Base-by-base conservation (phyloP, 2,797 vertebrate species). In the Decapterus maruadsi region DNA sequence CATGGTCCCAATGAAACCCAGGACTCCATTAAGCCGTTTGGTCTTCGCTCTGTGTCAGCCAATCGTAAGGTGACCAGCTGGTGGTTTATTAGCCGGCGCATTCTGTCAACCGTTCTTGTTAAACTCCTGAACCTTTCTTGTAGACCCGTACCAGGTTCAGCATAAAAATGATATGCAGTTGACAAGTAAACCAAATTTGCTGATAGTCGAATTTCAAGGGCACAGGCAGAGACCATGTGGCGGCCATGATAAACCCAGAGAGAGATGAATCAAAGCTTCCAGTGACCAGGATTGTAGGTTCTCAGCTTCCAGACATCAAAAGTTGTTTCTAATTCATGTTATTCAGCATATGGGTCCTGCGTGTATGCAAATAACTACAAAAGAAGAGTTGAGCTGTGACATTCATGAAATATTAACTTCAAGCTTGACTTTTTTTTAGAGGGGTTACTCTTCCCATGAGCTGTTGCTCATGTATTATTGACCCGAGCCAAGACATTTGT, bases 321-420 rank as follows among this genome's bases (percentile, higher is more conserved):
- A 78, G 50, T 63, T 71, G 61, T 79, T 85, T 89, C 85, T 71
- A 72, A 81, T 70, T 68, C 62, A 74, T 63, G 3, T 59, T 72
- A 75, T 80, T 88, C 72, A 64, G 68, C 58, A 78, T 51, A 75
- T 82, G 75, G 76, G 67, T 48, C 68, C 67, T 83, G 42, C 61
- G 45, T 85, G 77, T 68, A 78, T 87, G 83, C 13, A 75, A 60
- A 65, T 80, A 80, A 86, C 61, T 83, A 81, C 67, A 89, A 86
- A 87, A 82, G 73, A 74, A 87, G 69, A 92, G 70, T 67, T 88
- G 77, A 89, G 80, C 82, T 89, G 84, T 89, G 90, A 83, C 82
- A 80, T 87, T 77, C 53, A 86, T 90, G 64, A 87, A 90, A 89
- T 86, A 87, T 89, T 84, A 61, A 85, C 75, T 81, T 84, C 58